Evolutionary conservation across 1,140 invertebrate species (phyloP), one percentile per base, ranked within the genome.

Genomic region (Streblospio benedicti): DNA sequence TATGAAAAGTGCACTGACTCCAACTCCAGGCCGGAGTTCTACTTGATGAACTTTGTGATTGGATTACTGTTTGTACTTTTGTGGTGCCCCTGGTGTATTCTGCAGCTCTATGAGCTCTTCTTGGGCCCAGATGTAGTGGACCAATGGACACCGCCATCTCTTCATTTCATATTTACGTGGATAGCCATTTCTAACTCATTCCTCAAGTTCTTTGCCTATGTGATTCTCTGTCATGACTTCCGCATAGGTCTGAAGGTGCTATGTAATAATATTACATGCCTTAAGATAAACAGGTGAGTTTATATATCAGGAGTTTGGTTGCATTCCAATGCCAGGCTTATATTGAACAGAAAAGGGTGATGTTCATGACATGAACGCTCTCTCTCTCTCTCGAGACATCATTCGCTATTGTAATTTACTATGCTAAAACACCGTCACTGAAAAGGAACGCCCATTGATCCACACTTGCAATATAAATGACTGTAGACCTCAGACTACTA

Each of bases 81-180:
- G 54, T 97, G 93, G 93, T 82, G 89, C 49, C 93, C 93, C 16
- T 94, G 89, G 77, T 86, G 91, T 60, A 82, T 84, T 20, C 82
- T 94, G 51, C 83, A 82, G 77, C 76, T 86, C 59, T 85, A 85
- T 65, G 81, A 84, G 73, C 9, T 60, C n/a, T 30, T 41, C 20
- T 20, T 32, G 5, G 31, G n/a, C n/a, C n/a, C n/a, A 14, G 23
- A 6, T 6, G 35, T 20, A 16, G 61, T 20, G 1, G 35, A 41
- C 23, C 25, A 2, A 20, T 20, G 35, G 25, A 82, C 88, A 65
- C 89, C 90, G 58, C 86, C 90, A 78, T 51, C 57, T n/a, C 79
- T 96, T 57, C 89, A 94, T 74, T 97, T 97, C 74, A 86, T 85
- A 38, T 85, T 93, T 55, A 87, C 95, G 41, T 97, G 93, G 93